phyloP scores from a whole-genome alignment of 1,140 invertebrate species.

The Nephotettix cincticeps region DNA sequence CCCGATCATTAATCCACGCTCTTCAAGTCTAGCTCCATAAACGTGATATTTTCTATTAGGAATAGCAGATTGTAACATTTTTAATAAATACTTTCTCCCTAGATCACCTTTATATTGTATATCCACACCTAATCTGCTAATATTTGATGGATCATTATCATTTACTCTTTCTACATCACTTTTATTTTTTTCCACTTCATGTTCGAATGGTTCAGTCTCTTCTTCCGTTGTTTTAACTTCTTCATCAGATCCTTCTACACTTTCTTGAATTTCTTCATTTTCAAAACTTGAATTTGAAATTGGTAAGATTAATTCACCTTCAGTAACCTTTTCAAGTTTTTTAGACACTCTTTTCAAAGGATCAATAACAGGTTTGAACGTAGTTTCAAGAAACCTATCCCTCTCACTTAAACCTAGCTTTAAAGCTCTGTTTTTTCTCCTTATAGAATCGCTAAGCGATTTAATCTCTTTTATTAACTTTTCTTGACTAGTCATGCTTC shows the following conservation, averaged over 20 bases:
- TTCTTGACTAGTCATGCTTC: not conserved
- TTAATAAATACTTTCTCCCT: not conserved
- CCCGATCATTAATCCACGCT: not conserved
- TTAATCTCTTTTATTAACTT: conserved; percentile 5
- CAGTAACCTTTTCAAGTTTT: not conserved
- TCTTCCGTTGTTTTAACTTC: too few species aligned
- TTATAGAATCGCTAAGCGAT: not conserved
- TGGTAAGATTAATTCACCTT: not conserved
- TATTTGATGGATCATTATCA: too few species aligned
- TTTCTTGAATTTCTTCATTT: too few species aligned
- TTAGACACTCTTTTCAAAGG: not conserved
- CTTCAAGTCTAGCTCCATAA: not conserved
- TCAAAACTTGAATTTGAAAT: not conserved
- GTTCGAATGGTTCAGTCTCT: too few species aligned
- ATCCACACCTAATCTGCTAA: not conserved
- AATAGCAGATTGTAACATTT: not conserved
- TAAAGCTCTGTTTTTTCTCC: conserved; percentile 30
- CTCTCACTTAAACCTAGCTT: conserved; percentile 23
- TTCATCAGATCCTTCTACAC: too few species aligned
- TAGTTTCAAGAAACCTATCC: conserved; percentile 29
- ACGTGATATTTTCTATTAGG: not conserved
- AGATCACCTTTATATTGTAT: not conserved
- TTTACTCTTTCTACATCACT: not conserved
- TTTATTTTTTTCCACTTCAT: too few species aligned
- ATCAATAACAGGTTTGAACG: conserved; percentile 4